These are phyloP conservation scores for Drosophila kuntzei DNA, from an alignment of 2,888 invertebrate species.

Conservation along the genomic window DNA sequence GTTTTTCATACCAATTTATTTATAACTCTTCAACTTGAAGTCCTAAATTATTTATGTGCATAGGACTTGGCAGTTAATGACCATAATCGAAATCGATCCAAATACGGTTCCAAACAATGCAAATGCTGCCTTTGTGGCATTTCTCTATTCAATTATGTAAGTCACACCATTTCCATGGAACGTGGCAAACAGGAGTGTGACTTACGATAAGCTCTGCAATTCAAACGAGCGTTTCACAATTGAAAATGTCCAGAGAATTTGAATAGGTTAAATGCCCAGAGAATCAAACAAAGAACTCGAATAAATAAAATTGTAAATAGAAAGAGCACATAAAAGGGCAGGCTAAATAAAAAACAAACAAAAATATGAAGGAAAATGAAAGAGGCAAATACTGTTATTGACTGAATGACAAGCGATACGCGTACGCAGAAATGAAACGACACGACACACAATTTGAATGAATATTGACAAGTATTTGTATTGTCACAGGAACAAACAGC, in stretches of 20 bases:
- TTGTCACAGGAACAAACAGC: conserved; percentile 21
- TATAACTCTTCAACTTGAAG: not conserved
- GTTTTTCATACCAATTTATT: conserved; percentile 1
- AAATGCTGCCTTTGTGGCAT: conserved; percentile 38
- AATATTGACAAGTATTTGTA: conserved; percentile 33
- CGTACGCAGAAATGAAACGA: conserved; percentile 24
- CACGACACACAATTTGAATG: conserved; percentile 48
- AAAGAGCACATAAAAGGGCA: conserved; percentile 2
- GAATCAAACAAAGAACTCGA: conserved; percentile 40
- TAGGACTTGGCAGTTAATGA: conserved; percentile 37
- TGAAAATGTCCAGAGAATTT: conserved; percentile 38
- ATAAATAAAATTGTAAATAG: conserved; percentile 42
- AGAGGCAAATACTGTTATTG: conserved; percentile 36
- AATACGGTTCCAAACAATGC: conserved; percentile 38
- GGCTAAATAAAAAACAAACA: not conserved
- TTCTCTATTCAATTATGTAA: conserved; percentile 39
- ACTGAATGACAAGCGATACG: conserved; percentile 43
- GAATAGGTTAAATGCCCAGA: conserved; percentile 46
- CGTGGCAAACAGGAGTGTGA: conserved; percentile 44
- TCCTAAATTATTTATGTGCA: conserved; percentile 33
- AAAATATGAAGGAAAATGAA: conserved; percentile 23
- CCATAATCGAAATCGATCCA: conserved; percentile 50
- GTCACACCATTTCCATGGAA: conserved; percentile 37
- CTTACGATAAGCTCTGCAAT: conserved; percentile 43
- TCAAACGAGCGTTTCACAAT: conserved; percentile 30